Evolutionary conservation across 30 jellyfish, hydroid and myxozoan species (phyloP), one percentile per base, ranked within the genome.

Genomic region (Hydra vulgaris): DNA sequence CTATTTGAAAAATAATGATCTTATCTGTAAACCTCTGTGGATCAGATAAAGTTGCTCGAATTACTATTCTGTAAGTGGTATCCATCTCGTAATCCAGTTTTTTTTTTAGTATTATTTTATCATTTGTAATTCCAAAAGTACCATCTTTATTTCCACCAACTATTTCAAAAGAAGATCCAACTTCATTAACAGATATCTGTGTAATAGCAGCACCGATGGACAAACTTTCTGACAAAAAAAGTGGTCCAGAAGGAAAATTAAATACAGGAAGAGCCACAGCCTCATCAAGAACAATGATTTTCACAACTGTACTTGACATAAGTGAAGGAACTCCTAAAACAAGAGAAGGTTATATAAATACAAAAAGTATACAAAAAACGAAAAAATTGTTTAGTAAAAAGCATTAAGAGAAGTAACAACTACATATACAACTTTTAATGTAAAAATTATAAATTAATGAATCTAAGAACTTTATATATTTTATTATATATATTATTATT

Each of bases 131-230:
- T 21, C 52, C 83, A 66, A 92, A 92, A 7, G 78, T 86, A 19
- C 52, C 74, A 27, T 76, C 95, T 8, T 5, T 66, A 56, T 92
- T 87, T 1, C 98, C 98, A 40, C 98, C 98, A 55, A 92, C 98
- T 53, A 92, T 83, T 77, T 73, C 85, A 80, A 76, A 92, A 25
- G 82, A 53, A 8, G 86, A 61, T 22, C 55, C 67, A 15, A 80
- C 94, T 27, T 94, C 94, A 18, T 77, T 76, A 0, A 71, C 74
- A 7, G 76, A 19, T 8, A 86, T 94, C 26, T 75, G 81, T 21
- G 83, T 66, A 15, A 56, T 88, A 54, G 27, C 54, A 26, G 53
- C 52, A 22, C 95, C 96, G 54, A 82, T 61, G 8, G 94, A 61
- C 5, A 68, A 70, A 0, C 84, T 85, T 70, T 92, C 98, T 27